Base-by-base conservation (phyloP, 2,113 vertebrate genomes). In the Cheirogaleus medius region DNA sequence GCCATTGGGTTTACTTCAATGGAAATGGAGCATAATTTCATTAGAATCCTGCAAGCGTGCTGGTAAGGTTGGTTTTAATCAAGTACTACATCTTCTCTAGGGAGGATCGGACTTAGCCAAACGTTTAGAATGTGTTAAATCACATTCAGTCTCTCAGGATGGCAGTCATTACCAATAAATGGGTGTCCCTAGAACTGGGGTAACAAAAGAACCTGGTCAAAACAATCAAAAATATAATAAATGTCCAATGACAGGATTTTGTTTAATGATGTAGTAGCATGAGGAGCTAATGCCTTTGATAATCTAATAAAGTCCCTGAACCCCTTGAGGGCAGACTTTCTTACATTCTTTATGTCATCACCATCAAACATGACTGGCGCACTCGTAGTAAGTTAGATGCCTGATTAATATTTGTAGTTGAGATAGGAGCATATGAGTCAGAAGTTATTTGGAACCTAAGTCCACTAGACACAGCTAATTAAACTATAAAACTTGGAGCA, bases 401-500 rank as follows among this genome's bases (percentile, higher is more conserved):
- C 47, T 95, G 54, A 66, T 20, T 86, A 52, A 68, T 63, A 63
- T 34, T 18, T 42, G 7, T 68, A 81, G 47, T 44, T 87, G 49
- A 87, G 29, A 77, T 82, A 90, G 85, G 21, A 68, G 8, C 81
- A 3, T 52, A 44, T 76, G 49, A 71, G 82, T 95, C 68, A 93
- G 87, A 76, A 47, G 54, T 63, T 76, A 87, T 82, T 82, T 69
- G 15, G 68, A 83, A 87, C 2, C 15, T 56, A 56, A 64, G 52
- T 93, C 44, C 91, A 82, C 54, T 34, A 93, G 21, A 71, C 63
- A 9, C 1, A 63, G 52, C 42, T 93, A 54, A 82, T 87, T 82
- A 95, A 91, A 63, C 91, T 60, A 83, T 49, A 77, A 93, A 89
- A 91, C 15, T 63, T 82, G 23, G 73, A 93, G 6, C 39, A 60